phyloP scores from a whole-genome alignment of 2,888 invertebrate species.

The Beris chalybata region DNA sequence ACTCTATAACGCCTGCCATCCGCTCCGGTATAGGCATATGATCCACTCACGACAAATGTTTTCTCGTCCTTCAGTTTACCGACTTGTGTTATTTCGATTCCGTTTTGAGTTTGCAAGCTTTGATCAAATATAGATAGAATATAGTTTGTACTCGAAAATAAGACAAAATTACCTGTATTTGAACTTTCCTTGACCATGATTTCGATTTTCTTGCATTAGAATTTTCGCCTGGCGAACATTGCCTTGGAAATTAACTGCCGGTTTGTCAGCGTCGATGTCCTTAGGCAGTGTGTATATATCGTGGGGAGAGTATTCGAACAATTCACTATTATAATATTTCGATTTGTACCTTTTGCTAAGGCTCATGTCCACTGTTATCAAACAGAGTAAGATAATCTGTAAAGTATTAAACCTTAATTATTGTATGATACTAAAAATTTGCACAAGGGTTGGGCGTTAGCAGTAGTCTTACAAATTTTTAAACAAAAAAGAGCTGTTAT shows the following conservation, averaged over 20 bases:
- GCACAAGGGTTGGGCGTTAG: too few species aligned
- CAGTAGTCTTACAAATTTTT: too few species aligned
- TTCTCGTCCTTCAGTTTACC: constrained; percentile 55
- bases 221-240: constrained; percentile 53
- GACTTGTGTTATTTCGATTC: constrained; percentile 54
- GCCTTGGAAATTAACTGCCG: constrained; percentile 50
- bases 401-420: background rate
- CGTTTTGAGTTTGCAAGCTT: constrained; percentile 55
- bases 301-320: constrained; percentile 53
- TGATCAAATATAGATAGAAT: constrained; percentile 23
- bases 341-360: constrained; percentile 36
- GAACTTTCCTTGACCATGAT: constrained; percentile 51
- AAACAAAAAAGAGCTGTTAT: too few species aligned
- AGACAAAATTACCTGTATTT: constrained; percentile 44
- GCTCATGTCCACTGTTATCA: constrained; percentile 6
- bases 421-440: too few species aligned
- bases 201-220: constrained; percentile 49
- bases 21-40: constrained; percentile 55
- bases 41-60: constrained; percentile 55
- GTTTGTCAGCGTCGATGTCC: constrained; percentile 52
- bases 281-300: constrained; percentile 53
- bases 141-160: background rate
- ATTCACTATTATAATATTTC: constrained; percentile 46
- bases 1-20: constrained; percentile 54
- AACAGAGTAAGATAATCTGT: constrained; percentile 19